Base-by-base conservation (phyloP, 2,888 invertebrate genomes). In the Sipha maydis region DNA sequence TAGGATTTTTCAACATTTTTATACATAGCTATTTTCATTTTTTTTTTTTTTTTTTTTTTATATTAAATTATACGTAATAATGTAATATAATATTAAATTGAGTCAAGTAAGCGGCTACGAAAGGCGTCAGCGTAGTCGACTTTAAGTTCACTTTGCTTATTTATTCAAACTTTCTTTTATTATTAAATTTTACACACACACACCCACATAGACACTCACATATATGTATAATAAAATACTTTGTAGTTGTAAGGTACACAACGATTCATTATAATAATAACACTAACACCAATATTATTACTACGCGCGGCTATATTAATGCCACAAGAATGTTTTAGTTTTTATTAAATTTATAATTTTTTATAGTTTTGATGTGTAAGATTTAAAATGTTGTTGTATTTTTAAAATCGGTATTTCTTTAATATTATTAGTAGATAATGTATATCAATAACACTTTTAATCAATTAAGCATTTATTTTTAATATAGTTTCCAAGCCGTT, bases 1-100 rank as follows among this genome's bases (percentile, higher is more conserved):
- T 3, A 31, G 56, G 56, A 83, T 56, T 83, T 83, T 83, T 83
- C 75, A 76, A 76, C 61, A 67, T 25, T 48, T 11, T 38, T 48
- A 69, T 77, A 69, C 19, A 38, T 75, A 91, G 91, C 76, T 41
- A n/a, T 83, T 83, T 75, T 25, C 28, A 88, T 86, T 89, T 88
- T 89, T 73, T 71, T 89, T 67, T 90, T 89, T 38, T 86, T 88
- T 88, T 88, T 77, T 71, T 89, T 67, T 90, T 89, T 38, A 85
- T 89, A 84, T 89, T 79, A 76, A 79, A 79, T 78, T 71, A 86
- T 79, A 28, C 79, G 76, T n/a, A 73, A 71, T 71, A 79, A 28
- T 71, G 76, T n/a, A 56, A 71, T 71, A 79, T 85, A 56, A 79
- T 56, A 79, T 86, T 86, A 79, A 86, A 79, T 56, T 54, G 34